Base-by-base conservation (phyloP, 2,888 invertebrate species). In the Brassicogethes aeneus region DNA sequence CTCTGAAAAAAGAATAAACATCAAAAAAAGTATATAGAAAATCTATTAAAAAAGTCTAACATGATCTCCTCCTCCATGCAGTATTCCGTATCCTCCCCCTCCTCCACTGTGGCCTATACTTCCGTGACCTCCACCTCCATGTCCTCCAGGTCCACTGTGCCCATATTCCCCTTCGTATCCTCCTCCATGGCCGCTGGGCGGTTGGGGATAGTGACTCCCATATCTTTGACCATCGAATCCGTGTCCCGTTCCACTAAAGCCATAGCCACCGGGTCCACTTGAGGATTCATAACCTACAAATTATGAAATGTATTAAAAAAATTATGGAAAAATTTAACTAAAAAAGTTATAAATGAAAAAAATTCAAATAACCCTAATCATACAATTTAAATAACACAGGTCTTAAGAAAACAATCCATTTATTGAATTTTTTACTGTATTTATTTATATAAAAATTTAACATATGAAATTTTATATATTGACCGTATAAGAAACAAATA, bases 1-100 rank as follows among this genome's bases (percentile, higher is more conserved):
- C 72, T 74, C 80, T 81, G 63, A 15, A 67, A 66, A 44, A 36
- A 43, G 34, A 37, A 17, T 14, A 40, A 45, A 43, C 17, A 34
- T 38, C 23, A 23, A 33, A 37, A n/a, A n/a, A n/a, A n/a, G n/a
- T n/a, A n/a, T n/a, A n/a, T n/a, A n/a, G n/a, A n/a, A n/a, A n/a
- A n/a, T n/a, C n/a, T n/a, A n/a, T n/a, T n/a, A n/a, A n/a, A n/a
- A n/a, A n/a, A n/a, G 10, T 23, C 23, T 23, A 5, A 23, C 23
- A 23, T 5, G 10, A 23, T 23, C 5, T 23, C 10, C 23, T 23
- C 23, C 23, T 23, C 23, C 23, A 23, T n/a, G n/a, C n/a, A n/a
- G n/a, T n/a, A n/a, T n/a, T n/a, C n/a, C n/a, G n/a, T n/a, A 33
- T 13, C 23, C 15, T 40, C 23, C 41, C 2, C 15, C 23, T 13